phyloP scores from a whole-genome alignment of 2,797 vertebrate genomes.

The Poecile montanus region DNA sequence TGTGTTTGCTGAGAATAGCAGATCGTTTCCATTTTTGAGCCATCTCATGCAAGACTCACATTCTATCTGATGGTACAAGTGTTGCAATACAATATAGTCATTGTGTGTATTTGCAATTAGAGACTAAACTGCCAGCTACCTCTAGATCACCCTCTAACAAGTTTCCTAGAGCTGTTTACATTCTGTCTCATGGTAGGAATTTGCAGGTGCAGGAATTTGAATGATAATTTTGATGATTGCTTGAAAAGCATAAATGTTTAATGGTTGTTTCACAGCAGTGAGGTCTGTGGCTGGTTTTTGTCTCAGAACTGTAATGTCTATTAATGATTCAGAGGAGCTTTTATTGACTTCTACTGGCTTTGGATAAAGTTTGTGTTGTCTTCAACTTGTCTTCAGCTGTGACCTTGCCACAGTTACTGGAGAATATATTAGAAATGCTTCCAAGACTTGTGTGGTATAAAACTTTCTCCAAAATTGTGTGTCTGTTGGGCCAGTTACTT shows the following conservation, averaged over 20 bases:
- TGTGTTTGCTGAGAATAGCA: conserved; percentile 59
- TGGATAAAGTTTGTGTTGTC: neutral
- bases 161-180: neutral
- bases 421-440: neutral
- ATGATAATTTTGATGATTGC: neutral
- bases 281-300: neutral
- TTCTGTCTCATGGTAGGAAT: neutral
- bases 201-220: neutral
- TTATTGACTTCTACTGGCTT: neutral
- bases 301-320: neutral
- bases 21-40: conserved; percentile 62
- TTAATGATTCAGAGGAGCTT: neutral
- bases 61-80: conserved; percentile 64
- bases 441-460: neutral
- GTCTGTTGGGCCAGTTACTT: neutral
- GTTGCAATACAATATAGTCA: conserved; percentile 72
- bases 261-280: neutral
- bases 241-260: neutral
- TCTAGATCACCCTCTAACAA: neutral
- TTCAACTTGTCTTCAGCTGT: conserved; percentile 17
- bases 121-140: neutral
- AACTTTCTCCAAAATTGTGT: neutral
- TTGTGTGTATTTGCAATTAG: neutral
- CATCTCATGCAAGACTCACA: conserved; percentile 68
- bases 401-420: neutral